Conservation (phyloP, 2,113 vertebrate genomes). For the Recurvirostra avosetta region DNA sequence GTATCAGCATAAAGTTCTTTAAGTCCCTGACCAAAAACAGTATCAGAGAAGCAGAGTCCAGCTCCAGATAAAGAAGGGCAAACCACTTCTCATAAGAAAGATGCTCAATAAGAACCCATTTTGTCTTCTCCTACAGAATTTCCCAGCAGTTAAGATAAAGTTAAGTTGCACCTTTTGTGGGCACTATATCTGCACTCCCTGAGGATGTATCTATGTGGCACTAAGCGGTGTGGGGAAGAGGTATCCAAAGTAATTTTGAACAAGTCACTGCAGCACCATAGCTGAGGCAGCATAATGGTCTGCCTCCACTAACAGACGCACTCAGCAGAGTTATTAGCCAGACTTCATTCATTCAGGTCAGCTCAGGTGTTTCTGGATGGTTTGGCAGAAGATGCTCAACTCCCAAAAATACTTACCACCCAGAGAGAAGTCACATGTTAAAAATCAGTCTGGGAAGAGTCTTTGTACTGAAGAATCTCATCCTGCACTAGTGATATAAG, state of each 20-base stretch:
- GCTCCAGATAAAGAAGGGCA: background rate
- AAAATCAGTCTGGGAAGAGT: background rate
- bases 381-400: background rate
- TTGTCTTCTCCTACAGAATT: background rate
- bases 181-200: background rate
- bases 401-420: background rate
- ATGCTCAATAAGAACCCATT: background rate
- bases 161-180: background rate
- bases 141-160: background rate
- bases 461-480: background rate
- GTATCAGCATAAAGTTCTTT: background rate
- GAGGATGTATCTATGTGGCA: background rate
- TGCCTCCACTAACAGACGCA: background rate
- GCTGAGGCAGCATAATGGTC: background rate
- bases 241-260: background rate
- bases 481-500: background rate
- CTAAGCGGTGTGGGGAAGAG: background rate
- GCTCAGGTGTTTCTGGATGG: background rate
- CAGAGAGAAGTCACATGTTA: background rate
- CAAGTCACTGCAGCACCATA: background rate
- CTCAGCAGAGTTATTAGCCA: background rate
- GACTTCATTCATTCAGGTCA: background rate
- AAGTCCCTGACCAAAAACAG: background rate
- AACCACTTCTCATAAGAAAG: background rate
- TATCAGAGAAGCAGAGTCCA: background rate